Percentiles rank a stretch among this genome's conserved stretches.
Evolutionary conservation across 1,140 invertebrate genomes (phyloP).

Genomic region (Leptestheria dahalacensis): DNA sequence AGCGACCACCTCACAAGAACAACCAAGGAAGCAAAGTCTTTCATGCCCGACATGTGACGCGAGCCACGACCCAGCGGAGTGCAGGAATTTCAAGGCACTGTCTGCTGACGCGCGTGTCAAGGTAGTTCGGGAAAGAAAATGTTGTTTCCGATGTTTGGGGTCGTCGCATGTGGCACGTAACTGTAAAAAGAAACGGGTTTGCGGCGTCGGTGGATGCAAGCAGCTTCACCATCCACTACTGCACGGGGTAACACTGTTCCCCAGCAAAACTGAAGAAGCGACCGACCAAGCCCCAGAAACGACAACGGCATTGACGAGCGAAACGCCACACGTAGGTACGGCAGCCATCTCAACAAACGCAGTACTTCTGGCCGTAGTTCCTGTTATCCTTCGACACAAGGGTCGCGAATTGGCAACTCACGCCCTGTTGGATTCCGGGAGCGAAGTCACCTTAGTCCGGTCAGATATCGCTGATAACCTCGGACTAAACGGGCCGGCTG

Average conservation of each 20-base stretch:
- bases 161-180: neutral
- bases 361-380: neutral
- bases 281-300: too few species aligned
- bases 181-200: neutral
- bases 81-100: neutral
- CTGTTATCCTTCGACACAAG: neutral
- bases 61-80: neutral
- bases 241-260: neutral
- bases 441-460: neutral
- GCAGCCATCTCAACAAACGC: neutral
- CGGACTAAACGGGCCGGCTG: neutral
- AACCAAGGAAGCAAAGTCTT: too few species aligned
- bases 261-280: neutral
- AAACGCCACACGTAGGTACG: neutral
- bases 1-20: too few species aligned
- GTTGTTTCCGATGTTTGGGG: neutral
- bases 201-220: neutral
- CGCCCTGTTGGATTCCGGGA: constrained; percentile 4
- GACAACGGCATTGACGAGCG: too few species aligned
- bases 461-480: neutral
- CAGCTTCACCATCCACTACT: neutral
- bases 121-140: neutral
- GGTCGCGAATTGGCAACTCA: neutral
- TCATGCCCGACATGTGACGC: neutral
- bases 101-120: neutral